Base-by-base conservation (phyloP, 2,888 invertebrate genomes). In the Empis stercorea region DNA sequence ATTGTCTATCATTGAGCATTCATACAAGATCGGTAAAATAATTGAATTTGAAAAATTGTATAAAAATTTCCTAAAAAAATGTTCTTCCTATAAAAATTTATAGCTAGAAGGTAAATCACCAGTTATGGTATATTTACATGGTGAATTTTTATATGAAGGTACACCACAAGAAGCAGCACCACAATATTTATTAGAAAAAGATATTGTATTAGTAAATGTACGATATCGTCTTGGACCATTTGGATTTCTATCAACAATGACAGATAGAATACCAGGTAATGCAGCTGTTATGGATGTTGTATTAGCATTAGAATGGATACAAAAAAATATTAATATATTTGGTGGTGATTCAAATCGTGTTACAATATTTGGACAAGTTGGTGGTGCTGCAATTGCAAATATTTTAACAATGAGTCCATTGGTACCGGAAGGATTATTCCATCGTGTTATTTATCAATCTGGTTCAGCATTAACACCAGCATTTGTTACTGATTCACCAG, bases 331-430 rank as follows among this genome's bases (percentile, higher is more conserved):
- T 30, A 51, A 53, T 4, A 51, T 57, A 14, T 76, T 76, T 50
- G 73, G 75, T 34, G 76, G 76, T 3, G 71, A 76, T 59, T 65
- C 71, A 1, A 52, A 57, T 10, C 57, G 60, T 4, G 69, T 76
- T 1, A 76, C 76, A 0, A 61, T 75, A 11, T 71, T 73, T 48
- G 76, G 76, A 2, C 73, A 76, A 54, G 73, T 73, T 48, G 72
- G 74, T 2, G 76, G 76, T 13, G 68, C 67, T 0, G 69, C 68
- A 0, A 63, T 75, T 1, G 71, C 72, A 3, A 70, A 72, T 30
- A 63, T 72, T 4, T 61, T 74, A 39, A 62, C 70, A 3, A 55
- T 70, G 50, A 72, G 71, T 55, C 72, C 73, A 3, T 57, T 62
- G 2, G 68, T 65, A 7, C 60, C 62, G 0, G 47, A 60, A 59